Base-by-base conservation (phyloP, 2,888 invertebrate species). In the Fragum whitleyi region DNA sequence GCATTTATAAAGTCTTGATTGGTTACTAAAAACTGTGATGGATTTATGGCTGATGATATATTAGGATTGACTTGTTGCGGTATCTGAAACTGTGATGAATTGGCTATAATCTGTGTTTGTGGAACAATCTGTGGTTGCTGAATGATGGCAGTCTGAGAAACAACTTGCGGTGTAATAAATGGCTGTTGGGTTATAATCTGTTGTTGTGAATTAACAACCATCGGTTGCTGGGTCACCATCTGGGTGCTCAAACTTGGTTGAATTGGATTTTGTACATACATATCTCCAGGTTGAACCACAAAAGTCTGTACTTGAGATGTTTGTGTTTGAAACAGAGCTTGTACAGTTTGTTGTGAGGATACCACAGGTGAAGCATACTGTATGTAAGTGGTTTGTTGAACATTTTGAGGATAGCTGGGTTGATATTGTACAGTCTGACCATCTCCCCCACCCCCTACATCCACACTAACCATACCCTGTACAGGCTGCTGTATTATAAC, bases 401-500 rank as follows among this genome's bases (percentile, higher is more conserved):
- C 74, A 26, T 71, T 61, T 39, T 85, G 81, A 21, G 79, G 75
- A 57, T 59, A 84, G 42, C 67, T 61, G 23, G 83, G 73, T 59
- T 84, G 83, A 59, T 79, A 84, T 47, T 84, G 84, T 16, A 84
- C 68, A 26, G 76, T 73, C 69, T 84, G 84, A 19, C 81, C 79
- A 72, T 81, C 79, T 26, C 71, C 79, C 59, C 61, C 69, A 26
- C 59, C 71, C 21, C 65, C 72, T 6, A 79, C 5, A 36, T 84
- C 84, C 11, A 84, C 71, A 74, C 65, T 81, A 36, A 84, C 59
- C 26, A 84, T 73, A 32, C 81, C 79, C 19, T 69, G 79, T 36
- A 79, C 65, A 23, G 84, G 84, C 68, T 84, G 84, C 39, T 79
- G 80, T 23, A 84, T 81, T 21, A 84, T 84, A 11, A 81, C 79